Percentiles rank a stretch among this genome's conserved stretches.
Conservation (phyloP, 2,113 vertebrate genomes). For the Ceuthmochares aereus region DNA sequence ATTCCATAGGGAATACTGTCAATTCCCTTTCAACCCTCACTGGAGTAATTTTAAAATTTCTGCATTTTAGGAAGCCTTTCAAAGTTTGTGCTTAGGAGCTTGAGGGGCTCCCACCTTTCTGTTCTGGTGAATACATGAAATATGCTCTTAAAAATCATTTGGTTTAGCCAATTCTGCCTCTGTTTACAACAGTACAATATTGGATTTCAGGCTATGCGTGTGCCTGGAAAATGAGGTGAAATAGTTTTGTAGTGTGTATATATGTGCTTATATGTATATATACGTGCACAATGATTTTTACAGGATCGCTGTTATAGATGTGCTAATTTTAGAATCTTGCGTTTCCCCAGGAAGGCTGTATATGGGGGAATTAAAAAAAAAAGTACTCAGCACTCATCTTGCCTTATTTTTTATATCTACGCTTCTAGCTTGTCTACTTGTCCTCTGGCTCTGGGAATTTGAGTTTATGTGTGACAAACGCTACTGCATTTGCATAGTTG, state of each 20-base stretch:
- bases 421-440: slow-evolving; percentile 17
- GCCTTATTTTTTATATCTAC: neutral
- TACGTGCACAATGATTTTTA: neutral
- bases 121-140: slow-evolving; percentile 5
- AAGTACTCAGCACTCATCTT: neutral
- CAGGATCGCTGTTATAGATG: neutral
- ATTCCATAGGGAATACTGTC: neutral
- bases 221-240: neutral
- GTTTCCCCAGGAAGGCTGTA: neutral
- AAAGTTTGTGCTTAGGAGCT: slow-evolving; percentile 22
- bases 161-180: neutral
- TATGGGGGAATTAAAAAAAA: neutral
- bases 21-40: slow-evolving; percentile 21
- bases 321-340: neutral
- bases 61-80: slow-evolving; percentile 56
- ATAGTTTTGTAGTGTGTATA: neutral
- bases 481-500: neutral
- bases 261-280: neutral
- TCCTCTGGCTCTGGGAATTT: neutral
- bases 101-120: neutral
- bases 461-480: neutral
- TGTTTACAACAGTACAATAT: neutral
- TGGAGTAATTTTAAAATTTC: slow-evolving; percentile 46
- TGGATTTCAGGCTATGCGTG: neutral
- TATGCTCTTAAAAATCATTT: neutral